Evolutionary conservation across 1,140 invertebrate genomes (phyloP).

Genomic region (Plodia interpunctella): DNA sequence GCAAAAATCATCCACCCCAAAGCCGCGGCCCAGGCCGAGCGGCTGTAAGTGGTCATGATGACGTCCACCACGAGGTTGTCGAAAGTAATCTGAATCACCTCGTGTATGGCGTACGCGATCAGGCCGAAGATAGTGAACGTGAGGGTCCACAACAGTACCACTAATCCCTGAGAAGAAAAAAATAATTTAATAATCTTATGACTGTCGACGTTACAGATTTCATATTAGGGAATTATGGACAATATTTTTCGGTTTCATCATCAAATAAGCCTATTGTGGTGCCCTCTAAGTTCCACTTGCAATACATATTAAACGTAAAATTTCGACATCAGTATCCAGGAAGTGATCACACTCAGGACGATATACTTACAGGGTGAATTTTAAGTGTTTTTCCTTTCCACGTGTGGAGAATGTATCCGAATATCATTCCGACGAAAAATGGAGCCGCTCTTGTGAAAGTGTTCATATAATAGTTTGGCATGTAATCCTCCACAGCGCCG

Average conservation of each 20-base stretch:
- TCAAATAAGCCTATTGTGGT: too few relatives aligned
- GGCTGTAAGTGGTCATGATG: conserved; percentile 79
- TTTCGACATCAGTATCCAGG: too few relatives aligned
- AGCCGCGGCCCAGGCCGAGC: conserved; percentile 41
- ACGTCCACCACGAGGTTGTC: conserved; percentile 37
- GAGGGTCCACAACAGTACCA: conserved; percentile 26
- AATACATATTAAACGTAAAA: too few relatives aligned
- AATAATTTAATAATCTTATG: too few relatives aligned
- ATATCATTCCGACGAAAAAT: conserved; percentile 46
- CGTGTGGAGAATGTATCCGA: conserved; percentile 45
- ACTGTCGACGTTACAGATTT: too few relatives aligned
- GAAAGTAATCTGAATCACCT: conserved; percentile 36
- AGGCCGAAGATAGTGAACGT: conserved; percentile 14
- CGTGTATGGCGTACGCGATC: conserved; percentile 21
- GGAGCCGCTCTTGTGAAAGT: conserved; percentile 36
- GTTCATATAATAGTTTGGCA: conserved; percentile 35
- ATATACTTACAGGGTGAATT: too few relatives aligned
- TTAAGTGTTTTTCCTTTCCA: conserved; percentile 21
- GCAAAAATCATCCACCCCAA: conserved; percentile 42
- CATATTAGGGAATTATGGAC: too few relatives aligned
- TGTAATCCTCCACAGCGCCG: conserved; percentile 19
- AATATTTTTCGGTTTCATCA: too few relatives aligned
- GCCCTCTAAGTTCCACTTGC: too few relatives aligned
- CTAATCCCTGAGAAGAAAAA: conserved; percentile 21
- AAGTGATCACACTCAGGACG: too few relatives aligned